phyloP scores from a whole-genome alignment of 2,113 vertebrate species.

The Emydura subglobosa region DNA sequence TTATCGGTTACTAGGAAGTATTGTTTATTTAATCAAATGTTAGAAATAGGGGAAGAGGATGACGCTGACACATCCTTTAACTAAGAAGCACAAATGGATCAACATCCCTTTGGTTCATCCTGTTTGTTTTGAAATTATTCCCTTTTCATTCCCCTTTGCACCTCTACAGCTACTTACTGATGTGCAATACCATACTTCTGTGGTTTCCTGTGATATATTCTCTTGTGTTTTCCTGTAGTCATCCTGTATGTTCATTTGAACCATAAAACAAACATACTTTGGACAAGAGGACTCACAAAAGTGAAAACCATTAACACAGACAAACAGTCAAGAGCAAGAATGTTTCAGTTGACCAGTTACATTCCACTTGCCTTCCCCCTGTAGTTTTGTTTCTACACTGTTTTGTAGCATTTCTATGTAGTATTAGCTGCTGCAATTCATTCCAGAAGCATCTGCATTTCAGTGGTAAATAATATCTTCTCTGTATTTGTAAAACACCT shows the following conservation, averaged over 20 bases:
- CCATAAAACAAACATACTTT: background rate
- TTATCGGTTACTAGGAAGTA: background rate
- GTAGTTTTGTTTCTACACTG: background rate
- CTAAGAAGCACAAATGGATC: background rate
- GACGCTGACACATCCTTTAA: background rate
- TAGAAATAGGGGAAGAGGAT: background rate
- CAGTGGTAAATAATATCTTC: background rate
- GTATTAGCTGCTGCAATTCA: conserved; percentile 17
- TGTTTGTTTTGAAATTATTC: background rate
- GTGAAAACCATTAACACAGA: background rate
- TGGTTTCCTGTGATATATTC: background rate
- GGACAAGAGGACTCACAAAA: background rate
- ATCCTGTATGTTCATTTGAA: background rate
- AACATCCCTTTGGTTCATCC: background rate
- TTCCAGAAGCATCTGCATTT: conserved; percentile 9
- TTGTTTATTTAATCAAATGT: background rate
- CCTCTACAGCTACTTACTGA: background rate
- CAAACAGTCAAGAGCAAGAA: background rate
- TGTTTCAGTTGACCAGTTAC: background rate
- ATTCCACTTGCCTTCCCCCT: conserved; percentile 16
- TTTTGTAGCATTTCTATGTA: background rate
- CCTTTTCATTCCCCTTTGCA: background rate
- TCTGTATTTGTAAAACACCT: background rate
- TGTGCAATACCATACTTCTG: background rate
- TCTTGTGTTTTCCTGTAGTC: conserved; percentile 5